Evolutionary conservation across 2,888 invertebrate genomes (phyloP), one percentile per base, ranked within the genome.

Genomic region (Sicus ferrugineus): DNA sequence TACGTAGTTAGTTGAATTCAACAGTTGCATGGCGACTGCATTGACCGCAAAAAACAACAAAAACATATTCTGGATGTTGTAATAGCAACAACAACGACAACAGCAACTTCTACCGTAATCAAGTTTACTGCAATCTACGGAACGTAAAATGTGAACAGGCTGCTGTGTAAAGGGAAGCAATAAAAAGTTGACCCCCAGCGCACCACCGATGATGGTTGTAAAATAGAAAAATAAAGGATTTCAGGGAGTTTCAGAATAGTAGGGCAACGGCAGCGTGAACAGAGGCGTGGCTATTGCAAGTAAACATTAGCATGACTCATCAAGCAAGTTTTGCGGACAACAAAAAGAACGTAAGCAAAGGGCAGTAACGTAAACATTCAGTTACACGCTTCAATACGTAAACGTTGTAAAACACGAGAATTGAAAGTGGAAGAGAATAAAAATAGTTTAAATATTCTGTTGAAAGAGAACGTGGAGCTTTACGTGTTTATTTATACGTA

Each of bases 221-320:
- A 56, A 26, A 16, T n/a, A 56, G 54, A 56, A 56, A 56, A 56
- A 38, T 9, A 52, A 52, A 34, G 26, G 52, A 23, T 23, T 16
- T n/a, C 34, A 54, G 2, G n/a, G n/a, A n/a, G n/a, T n/a, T n/a
- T n/a, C n/a, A n/a, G n/a, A n/a, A n/a, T n/a, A n/a, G n/a, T n/a
- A n/a, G n/a, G n/a, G 16, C 26, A 23, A 63, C 46, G 26, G 26
- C 23, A 28, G 54, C 52, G 16, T 16, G 16, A 16, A 54, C 26
- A 3, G 3, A 23, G 21, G 7, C 23, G 52, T 14, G 21, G 21
- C 52, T n/a, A n/a, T n/a, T n/a, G 23, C 54, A 4, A 56, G 54
- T 16, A 65, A 52, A 64, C 21, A 9, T 64, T 52, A 28, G 21
- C 52, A 64, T 64, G 64, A 64, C 64, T 64, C 64, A 64, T n/a